Base-by-base conservation (phyloP, 1,140 invertebrate species). In the Drosophila grimshawi region DNA sequence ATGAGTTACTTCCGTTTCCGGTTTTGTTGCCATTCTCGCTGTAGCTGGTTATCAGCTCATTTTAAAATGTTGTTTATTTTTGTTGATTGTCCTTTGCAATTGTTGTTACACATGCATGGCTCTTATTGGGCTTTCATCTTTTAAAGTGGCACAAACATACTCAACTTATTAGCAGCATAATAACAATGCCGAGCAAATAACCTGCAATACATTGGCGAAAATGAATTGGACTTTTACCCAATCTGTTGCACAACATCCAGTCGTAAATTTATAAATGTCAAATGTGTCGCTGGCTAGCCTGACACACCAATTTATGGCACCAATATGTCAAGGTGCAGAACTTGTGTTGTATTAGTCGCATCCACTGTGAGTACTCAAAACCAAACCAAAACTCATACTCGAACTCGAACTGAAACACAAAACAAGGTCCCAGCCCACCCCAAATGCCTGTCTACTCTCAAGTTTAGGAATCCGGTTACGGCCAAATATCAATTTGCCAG, bases 181-280 rank as follows among this genome's bases (percentile, higher is more conserved):
- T 81, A 86, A 80, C 74, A 85, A 68, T 65, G 49, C 61, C 68
- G 39, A 35, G 63, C 73, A 73, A 81, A 81, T 80, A 81, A 69
- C 55, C 57, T 60, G 77, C 81, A 80, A 85, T 80, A 85, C 80
- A 77, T 80, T 83, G 62, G 41, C 61, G 62, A 74, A 78, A 70
- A 39, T 39, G 10, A 3, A 1, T 19, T 5, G 45, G 33, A 53
- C 46, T 39, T 46, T 5, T 37, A 6, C 3, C 55, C 7, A 72
- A 85, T 80, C 80, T 85, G 81, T 85, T 82, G 80, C 76, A 72
- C 11, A 39, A 70, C 70, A 39, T 71, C 71, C 46, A 51, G 37
- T 66, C 75, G 68, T 85, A 83, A 83, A 83, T 83, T 82, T 83
- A 78, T 71, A 80, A 76, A 73, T 85, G 80, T 83, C 80, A 80